A percentile compares a stretch with the other conserved stretches of the same genome.
Conservation (phyloP, 2,113 vertebrate genomes). For the Columba janthina region DNA sequence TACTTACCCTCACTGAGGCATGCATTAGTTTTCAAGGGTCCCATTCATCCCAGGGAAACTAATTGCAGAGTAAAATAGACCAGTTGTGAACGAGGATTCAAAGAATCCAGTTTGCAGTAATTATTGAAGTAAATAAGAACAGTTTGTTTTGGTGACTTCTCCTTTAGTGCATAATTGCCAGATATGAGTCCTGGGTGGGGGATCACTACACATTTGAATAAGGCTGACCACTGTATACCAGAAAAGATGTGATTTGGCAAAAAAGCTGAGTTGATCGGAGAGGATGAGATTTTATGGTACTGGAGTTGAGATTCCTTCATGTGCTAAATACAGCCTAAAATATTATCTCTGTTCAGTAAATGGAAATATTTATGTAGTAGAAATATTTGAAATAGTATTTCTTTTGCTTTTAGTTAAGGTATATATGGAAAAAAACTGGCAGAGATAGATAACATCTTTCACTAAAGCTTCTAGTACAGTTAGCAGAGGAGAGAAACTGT, state of each 20-base stretch:
- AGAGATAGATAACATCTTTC: neutral
- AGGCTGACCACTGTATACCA: neutral
- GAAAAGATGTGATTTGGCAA: neutral
- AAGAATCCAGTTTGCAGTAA: neutral
- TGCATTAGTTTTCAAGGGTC: constrained; percentile 35
- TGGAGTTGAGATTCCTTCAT: neutral
- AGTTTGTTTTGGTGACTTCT: neutral
- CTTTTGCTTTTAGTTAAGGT: neutral
- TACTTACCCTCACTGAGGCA: constrained; percentile 18
- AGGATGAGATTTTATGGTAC: neutral
- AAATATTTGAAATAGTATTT: neutral
- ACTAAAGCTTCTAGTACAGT: neutral
- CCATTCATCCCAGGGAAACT: constrained; percentile 13
- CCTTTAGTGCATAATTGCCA: neutral
- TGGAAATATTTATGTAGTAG: neutral
- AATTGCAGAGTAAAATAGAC: constrained; percentile 34
- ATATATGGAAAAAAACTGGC: neutral
- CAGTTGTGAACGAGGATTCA: neutral
- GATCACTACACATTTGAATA: neutral
- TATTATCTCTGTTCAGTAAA: neutral
- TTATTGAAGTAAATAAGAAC: constrained; percentile 8
- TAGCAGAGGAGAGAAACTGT: neutral
- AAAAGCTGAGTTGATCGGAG: neutral
- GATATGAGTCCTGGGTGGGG: neutral
- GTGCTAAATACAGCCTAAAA: neutral